Evolutionary conservation across 2,888 invertebrate species (phyloP).

Genomic region (Drosophila planitibia): DNA sequence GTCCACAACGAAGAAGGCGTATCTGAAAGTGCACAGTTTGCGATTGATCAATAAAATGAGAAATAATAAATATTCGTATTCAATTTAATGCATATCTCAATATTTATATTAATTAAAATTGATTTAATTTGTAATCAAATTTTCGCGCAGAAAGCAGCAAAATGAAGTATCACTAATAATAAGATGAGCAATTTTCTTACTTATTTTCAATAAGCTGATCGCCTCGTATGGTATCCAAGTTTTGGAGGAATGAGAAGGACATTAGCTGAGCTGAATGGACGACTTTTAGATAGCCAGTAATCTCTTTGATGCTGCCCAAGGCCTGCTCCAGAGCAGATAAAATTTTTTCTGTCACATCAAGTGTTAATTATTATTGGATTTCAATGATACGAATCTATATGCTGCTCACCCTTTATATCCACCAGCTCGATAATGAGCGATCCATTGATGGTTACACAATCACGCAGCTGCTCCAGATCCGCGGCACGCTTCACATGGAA

Average conservation of each 20-base stretch:
- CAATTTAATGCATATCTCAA: background rate
- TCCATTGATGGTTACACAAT: slow-evolving; percentile 90
- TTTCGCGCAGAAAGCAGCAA: background rate
- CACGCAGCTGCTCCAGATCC: slow-evolving; percentile 85
- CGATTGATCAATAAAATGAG: background rate
- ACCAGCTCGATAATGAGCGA: slow-evolving; percentile 87
- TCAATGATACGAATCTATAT: too few relatives aligned
- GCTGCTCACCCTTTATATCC: slow-evolving; percentile 69
- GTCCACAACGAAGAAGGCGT: slow-evolving; percentile 88
- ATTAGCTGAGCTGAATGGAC: slow-evolving; percentile 87
- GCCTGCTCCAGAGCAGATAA: slow-evolving; percentile 87
- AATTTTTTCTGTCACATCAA: slow-evolving; percentile 62
- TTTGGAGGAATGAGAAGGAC: slow-evolving; percentile 89
- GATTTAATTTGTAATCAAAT: background rate
- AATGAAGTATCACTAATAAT: background rate
- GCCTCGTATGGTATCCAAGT: slow-evolving; percentile 88
- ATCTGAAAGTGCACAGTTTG: slow-evolving; percentile 66
- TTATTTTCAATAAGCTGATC: slow-evolving; percentile 81
- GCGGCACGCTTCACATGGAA: slow-evolving; percentile 58
- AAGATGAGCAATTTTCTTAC: slow-evolving; percentile 47
- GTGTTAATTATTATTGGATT: background rate
- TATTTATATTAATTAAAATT: background rate
- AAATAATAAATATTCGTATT: background rate
- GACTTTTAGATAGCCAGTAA: slow-evolving; percentile 89
- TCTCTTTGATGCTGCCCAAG: slow-evolving; percentile 88